A percentile compares a stretch with the other conserved stretches of the same genome.
These are phyloP conservation scores for Eulemur macaco DNA, from an alignment of 2,113 vertebrate species.

Conservation along the genomic window DNA sequence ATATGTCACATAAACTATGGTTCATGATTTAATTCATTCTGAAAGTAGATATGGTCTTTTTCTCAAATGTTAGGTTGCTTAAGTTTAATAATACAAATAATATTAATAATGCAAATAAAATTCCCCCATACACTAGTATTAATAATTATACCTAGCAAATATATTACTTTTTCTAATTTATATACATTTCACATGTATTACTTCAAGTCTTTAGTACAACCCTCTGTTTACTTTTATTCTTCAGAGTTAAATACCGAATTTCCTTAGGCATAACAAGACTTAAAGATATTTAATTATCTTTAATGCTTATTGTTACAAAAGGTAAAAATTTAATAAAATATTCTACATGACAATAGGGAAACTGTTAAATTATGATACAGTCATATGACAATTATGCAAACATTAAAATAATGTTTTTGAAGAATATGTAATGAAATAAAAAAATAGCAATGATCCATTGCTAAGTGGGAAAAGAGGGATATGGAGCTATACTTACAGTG, in stretches of 20 bases:
- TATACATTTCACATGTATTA: background rate
- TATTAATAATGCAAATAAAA: background rate
- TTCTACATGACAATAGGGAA: background rate
- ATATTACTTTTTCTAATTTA: background rate
- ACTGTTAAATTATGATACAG: background rate
- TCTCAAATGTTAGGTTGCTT: background rate
- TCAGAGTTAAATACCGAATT: constrained; percentile 2
- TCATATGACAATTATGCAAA: background rate
- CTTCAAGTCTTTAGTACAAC: background rate
- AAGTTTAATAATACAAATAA: background rate
- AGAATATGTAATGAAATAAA: background rate
- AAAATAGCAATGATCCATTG: background rate
- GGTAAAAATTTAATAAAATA: background rate
- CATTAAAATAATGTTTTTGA: constrained; percentile 46
- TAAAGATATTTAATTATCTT: background rate
- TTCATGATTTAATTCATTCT: background rate
- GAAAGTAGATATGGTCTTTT: background rate
- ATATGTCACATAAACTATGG: background rate
- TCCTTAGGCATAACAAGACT: background rate
- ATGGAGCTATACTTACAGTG: background rate
- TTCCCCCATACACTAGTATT: background rate
- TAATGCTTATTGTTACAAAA: background rate
- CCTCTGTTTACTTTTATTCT: background rate
- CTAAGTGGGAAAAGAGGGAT: background rate
- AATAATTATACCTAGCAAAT: background rate